These are phyloP conservation scores for Dipodomys merriami DNA, from an alignment of 2,113 vertebrate genomes.

Conservation along the genomic window DNA sequence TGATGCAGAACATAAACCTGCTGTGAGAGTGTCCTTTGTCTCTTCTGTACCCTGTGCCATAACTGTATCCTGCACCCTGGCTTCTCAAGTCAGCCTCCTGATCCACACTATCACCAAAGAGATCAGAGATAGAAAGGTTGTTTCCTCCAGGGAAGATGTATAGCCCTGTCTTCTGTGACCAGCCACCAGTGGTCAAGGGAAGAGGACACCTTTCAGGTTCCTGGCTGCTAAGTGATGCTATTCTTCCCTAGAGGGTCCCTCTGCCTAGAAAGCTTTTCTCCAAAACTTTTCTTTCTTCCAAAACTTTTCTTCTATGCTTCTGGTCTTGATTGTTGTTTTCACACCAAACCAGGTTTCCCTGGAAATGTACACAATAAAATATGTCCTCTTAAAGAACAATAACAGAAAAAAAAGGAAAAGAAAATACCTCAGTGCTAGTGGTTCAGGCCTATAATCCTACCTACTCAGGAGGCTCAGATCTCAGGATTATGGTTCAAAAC, in stretches of 20 bases:
- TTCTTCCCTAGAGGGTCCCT: neutral
- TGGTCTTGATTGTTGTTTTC: slow-evolving; percentile 59
- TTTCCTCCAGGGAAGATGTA: slow-evolving; percentile 77
- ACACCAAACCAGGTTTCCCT: neutral
- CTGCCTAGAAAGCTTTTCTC: slow-evolving; percentile 63
- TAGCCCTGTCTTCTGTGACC: slow-evolving; percentile 43
- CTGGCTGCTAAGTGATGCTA: neutral
- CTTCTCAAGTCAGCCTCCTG: slow-evolving; percentile 68
- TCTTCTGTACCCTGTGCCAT: neutral
- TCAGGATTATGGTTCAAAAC: too few relatives aligned
- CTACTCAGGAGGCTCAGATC: too few relatives aligned
- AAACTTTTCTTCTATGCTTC: slow-evolving; percentile 3
- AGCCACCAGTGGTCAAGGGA: neutral
- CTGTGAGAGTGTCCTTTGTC: neutral
- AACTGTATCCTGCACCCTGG: neutral
- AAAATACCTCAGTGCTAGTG: too few relatives aligned
- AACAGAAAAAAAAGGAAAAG: too few relatives aligned
- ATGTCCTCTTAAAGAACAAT: slow-evolving; percentile 41
- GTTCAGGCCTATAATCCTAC: too few relatives aligned
- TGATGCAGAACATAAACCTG: slow-evolving; percentile 55
- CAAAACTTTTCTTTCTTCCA: neutral
- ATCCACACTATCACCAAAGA: slow-evolving; percentile 76
- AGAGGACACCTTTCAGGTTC: slow-evolving; percentile 4
- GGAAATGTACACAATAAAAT: slow-evolving; percentile 70
- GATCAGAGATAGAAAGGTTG: slow-evolving; percentile 76